Conservation (phyloP, 2,888 invertebrate genomes). For the Helleia helle region DNA sequence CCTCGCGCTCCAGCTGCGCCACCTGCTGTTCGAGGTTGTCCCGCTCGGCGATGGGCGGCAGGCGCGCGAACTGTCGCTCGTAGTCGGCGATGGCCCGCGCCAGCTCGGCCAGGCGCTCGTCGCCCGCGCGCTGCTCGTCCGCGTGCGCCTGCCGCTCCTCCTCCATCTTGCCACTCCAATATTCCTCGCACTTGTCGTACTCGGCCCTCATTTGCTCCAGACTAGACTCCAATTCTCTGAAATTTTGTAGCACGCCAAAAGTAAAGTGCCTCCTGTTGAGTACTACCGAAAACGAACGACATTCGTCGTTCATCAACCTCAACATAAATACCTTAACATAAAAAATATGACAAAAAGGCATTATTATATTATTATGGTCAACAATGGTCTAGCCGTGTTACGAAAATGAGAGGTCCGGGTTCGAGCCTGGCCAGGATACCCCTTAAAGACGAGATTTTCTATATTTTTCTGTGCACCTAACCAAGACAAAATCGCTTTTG, state of each 20-base stretch:
- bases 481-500: no score
- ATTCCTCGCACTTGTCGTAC: conserved; percentile 90
- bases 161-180: conserved; percentile 86
- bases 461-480: no score
- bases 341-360: no score
- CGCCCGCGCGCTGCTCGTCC: conserved; percentile 82
- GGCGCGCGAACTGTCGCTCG: conserved; percentile 80
- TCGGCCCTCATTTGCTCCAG: conserved; percentile 83
- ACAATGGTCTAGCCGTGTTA: no score
- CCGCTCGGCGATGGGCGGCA: conserved; percentile 87
- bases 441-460: no score
- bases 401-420: no score
- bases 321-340: no score
- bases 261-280: no score
- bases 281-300: no score
- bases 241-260: not conserved
- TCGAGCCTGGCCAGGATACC: no score
- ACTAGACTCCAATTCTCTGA: conserved; percentile 80
- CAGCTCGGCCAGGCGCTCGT: conserved; percentile 83
- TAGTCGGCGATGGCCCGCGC: conserved; percentile 85
- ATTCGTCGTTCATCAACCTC: no score
- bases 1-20: conserved; percentile 80
- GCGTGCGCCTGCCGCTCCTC: conserved; percentile 84
- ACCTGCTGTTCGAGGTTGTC: conserved; percentile 77
- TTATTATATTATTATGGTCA: no score